These are phyloP conservation scores for Sylvicapra grimmia DNA, from an alignment of 2,113 vertebrate species.

Conservation along the genomic window DNA sequence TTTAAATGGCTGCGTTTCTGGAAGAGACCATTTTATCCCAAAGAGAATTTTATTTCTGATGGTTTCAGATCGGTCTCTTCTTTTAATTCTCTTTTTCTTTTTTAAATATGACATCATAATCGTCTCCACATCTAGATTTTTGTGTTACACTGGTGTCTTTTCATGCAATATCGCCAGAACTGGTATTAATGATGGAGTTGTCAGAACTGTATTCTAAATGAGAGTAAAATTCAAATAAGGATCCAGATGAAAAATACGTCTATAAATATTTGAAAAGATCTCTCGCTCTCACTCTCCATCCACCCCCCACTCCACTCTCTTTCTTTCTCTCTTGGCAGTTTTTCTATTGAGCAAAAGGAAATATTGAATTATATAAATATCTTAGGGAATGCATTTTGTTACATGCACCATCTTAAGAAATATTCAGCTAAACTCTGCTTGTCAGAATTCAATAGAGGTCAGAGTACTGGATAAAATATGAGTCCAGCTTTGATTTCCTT, in stretches of 20 bases:
- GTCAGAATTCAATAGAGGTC: slow-evolving; percentile 63
- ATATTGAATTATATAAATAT: slow-evolving; percentile 57
- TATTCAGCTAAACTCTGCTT: slow-evolving; percentile 67
- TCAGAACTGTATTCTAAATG: slow-evolving; percentile 66
- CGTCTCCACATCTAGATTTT: slow-evolving; percentile 40
- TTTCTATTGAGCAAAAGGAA: slow-evolving; percentile 57
- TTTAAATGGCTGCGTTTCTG: slow-evolving; percentile 30
- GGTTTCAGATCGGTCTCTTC: slow-evolving; percentile 31
- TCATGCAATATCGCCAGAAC: not conserved
- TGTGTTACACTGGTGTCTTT: slow-evolving; percentile 34
- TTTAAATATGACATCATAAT: slow-evolving; percentile 29
- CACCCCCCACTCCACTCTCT: not conserved
- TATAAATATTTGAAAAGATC: slow-evolving; percentile 69
- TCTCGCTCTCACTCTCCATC: not conserved
- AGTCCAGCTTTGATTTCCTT: slow-evolving; percentile 64
- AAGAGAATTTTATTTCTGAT: slow-evolving; percentile 55
- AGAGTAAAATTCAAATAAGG: slow-evolving; percentile 72
- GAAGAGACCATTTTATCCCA: slow-evolving; percentile 37
- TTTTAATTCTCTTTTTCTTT: slow-evolving; percentile 54
- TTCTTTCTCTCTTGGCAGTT: not conserved
- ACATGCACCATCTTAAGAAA: slow-evolving; percentile 46
- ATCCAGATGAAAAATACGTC: slow-evolving; percentile 50
- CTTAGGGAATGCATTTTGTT: slow-evolving; percentile 56
- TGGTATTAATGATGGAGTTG: slow-evolving; percentile 45
- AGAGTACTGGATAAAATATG: slow-evolving; percentile 13